Base-by-base conservation (phyloP, 2,797 vertebrate species). In the Enteromius unitaeniatus region DNA sequence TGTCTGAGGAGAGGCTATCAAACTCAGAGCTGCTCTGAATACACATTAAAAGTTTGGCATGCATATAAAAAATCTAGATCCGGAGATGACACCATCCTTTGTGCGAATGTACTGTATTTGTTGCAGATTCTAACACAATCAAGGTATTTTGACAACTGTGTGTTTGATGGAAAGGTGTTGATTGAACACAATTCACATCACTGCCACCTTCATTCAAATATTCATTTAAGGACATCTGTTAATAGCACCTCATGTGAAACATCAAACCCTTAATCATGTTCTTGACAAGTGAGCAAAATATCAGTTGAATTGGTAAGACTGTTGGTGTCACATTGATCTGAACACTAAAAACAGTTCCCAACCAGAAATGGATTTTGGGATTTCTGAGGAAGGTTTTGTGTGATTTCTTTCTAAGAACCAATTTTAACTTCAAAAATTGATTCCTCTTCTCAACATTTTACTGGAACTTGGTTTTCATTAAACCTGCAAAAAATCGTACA, bases 101-200 rank as follows among this genome's bases (percentile, higher is more conserved):
- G 72, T 76, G 81, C 11, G 47, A 82, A 76, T 55, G 47, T 34
- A 34, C 34, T 34, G 34, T 65, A 55, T 34, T 23, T 77, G 13
- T 7, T 67, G 45, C 19, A 67, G 64, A 83, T 68, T 55, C 28
- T 55, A 76, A 76, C 81, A 68, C 47, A 10, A 9, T 76, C 47
- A 17, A 13, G 15, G 7, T 45, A 55, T 28, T 82, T 74, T 74
- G 69, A 82, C 28, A 64, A 81, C 42, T n/a, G 11, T 31, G n/a
- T 72, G 5, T 21, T 42, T 55, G 31, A 15, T 55, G 45, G 60
- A 42, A 26, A 7, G 17, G 81, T 76, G 72, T 83, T 83, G 81
- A 83, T 76, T 83, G 81, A 83, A 11, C 47, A 23, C 69, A 51
- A 21, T 37, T 64, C 55, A 74, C 28, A 49, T 72, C 19, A 64